Base-by-base conservation (phyloP, 2,797 vertebrate genomes). In the Darevskia nairensis region DNA sequence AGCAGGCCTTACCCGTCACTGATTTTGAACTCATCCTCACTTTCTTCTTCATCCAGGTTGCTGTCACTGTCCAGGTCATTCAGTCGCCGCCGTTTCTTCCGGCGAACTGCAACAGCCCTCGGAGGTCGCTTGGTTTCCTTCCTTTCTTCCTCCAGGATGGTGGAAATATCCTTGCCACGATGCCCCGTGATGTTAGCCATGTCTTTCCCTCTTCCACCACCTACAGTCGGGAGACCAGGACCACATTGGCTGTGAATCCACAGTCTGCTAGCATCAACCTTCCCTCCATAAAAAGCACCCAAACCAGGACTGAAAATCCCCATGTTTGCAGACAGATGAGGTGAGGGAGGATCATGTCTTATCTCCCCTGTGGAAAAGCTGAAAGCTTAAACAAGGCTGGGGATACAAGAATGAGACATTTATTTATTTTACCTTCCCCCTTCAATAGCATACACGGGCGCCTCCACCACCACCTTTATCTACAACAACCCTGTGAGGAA, bases 11-110 rank as follows among this genome's bases (percentile, higher is more conserved):
- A 99, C 99, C 99, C 99, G 81, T 99, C 98, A 59, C 98, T 99
- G 92, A 99, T 97, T 96, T 98, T 98, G 95, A 99, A 99, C 86
- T 99, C 98, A 2, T 99, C 98, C 90, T 99, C 99, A 0, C 98
- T 99, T 95, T 99, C 99, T 0, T 98, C 98, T 82, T 99, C 98
- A 2, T 99, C 98, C 41, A 97, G 94, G 0, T 98, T 99, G 95
- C 99, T 99, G 95, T 99, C 99, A 1, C 98, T 99, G 91, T 99
- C 99, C 91, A 99, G 95, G 94, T 99, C 99, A 0, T 99, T 99
- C 1, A 99, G 97, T 87, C 98, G 96, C 95, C 99, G 97, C 91
- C 97, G 98, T 96, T 98, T 99, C 97, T 97, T 98, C 93, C 96
- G 98, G 0, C 97, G 94, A 8, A 94, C 94, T 44, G 97, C 96